A percentile compares a stretch with the other conserved stretches of the same genome.
Conservation (phyloP, 2,797 vertebrate genomes). For the Phalanger gymnotis region DNA sequence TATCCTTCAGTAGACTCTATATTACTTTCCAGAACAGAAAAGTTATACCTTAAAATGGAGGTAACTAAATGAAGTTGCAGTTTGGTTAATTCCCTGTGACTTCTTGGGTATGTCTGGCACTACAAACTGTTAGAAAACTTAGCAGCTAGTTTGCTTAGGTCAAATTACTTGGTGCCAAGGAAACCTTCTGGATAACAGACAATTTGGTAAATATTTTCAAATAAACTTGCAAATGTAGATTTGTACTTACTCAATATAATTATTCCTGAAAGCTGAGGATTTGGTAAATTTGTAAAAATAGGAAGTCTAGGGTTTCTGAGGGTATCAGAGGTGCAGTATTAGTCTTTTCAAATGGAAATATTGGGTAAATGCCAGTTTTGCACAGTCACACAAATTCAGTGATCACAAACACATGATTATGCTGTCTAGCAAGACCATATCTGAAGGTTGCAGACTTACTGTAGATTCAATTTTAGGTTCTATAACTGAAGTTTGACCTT, state of each 20-base stretch:
- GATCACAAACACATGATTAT: slow-evolving; percentile 11
- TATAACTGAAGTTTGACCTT: slow-evolving; percentile 51
- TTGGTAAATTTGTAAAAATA: slow-evolving; percentile 47
- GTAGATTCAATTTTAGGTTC: slow-evolving; percentile 61
- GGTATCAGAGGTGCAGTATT: slow-evolving; percentile 35
- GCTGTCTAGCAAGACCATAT: slow-evolving; percentile 20
- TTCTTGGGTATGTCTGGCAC: slow-evolving; percentile 57
- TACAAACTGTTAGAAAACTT: slow-evolving; percentile 60
- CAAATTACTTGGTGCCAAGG: slow-evolving; percentile 26
- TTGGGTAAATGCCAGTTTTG: slow-evolving; percentile 9
- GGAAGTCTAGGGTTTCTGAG: slow-evolving; percentile 52
- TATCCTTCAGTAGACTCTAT: slow-evolving; percentile 60
- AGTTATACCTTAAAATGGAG: slow-evolving; percentile 65
- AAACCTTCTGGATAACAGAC: slow-evolving; percentile 54
- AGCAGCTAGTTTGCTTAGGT: slow-evolving; percentile 48
- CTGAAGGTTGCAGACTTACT: slow-evolving; percentile 14
- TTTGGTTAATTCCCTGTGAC: slow-evolving; percentile 58
- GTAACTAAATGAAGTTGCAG: slow-evolving; percentile 46
- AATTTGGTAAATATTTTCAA: slow-evolving; percentile 50
- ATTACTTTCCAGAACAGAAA: slow-evolving; percentile 47
- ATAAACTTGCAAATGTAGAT: slow-evolving; percentile 61
- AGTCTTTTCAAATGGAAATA: slow-evolving; percentile 60
- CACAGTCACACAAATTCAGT: slow-evolving; percentile 1
- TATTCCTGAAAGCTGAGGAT: slow-evolving; percentile 45
- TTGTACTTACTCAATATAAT: slow-evolving; percentile 63